Evolutionary conservation across 2,888 invertebrate genomes (phyloP), one percentile per base, ranked within the genome.

Genomic region (Bedellia somnulentella): DNA sequence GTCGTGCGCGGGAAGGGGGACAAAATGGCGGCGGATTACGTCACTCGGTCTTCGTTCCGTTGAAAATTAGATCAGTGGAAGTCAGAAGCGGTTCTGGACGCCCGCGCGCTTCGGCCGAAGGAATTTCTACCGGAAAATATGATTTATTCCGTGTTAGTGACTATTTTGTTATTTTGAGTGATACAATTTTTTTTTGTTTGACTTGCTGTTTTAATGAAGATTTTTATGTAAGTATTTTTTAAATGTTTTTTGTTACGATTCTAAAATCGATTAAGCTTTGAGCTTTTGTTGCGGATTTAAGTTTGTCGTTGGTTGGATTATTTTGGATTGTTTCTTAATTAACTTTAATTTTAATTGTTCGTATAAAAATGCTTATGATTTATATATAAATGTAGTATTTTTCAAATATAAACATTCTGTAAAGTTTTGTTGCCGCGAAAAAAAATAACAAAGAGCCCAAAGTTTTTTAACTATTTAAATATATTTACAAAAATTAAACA

Each of bases 41-140:
- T 71, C 71, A 71, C 63, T 63, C 63, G 60, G 60, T 45, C 60
- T 62, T 59, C 33, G 32, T 36, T 31, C 64, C 57, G 57, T 52
- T 61, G 52, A 52, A 53, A 71, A 70, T 68, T 71, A 60, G 73
- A 68, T 64, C 73, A 73, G 73, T 73, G 53, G 55, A 59, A 49
- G 51, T 47, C 48, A 52, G 45, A 57, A 56, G 45, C 44, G 46
- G 51, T 42, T 46, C 42, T 34, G 52, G 41, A 44, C 50, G 62
- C 44, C 34, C 39, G 46, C 12, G 23, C 24, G 15, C 15, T 5
- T n/a, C 15, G 4, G 15, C n/a, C 2, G 6, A 11, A 9, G n/a
- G 12, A 6, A 6, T 10, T 11, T 16, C 10, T 18, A 10, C n/a
- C 29, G 12, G 15, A 15, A 3, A 24, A 24, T 12, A 29, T 43